Evolutionary conservation across 2,888 invertebrate species (phyloP), one percentile per base, ranked within the genome.

Genomic region (Parnassius orleans): DNA sequence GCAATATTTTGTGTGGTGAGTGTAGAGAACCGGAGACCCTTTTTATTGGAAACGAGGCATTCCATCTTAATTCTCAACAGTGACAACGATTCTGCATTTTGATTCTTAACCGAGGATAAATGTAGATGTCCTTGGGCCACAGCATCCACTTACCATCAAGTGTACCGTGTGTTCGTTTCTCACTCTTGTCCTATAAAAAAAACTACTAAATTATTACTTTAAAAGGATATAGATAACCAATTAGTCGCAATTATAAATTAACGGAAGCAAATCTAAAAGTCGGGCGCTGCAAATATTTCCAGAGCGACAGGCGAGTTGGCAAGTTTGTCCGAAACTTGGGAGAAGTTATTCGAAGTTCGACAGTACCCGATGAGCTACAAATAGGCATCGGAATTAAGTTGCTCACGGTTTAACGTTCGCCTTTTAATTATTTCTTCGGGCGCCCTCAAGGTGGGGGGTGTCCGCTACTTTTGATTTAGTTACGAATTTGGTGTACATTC

Each of bases 331-430:
- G 59, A 58, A 63, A 63, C 63, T 58, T 59, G 66, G 63, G 71
- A 73, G 73, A 82, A 74, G 77, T 80, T 73, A 69, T 59, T 65
- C 70, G 69, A 80, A 86, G 77, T 83, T 84, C 65, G 65, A 62
- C 68, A 71, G 75, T 65, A 65, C 66, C 66, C 68, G 73, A 70
- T 71, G 87, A 86, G 87, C 82, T 86, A 85, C 88, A 87, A 90
- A 90, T 88, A 87, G 84, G 88, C 89, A 90, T 88, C 83, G 84
- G 84, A 84, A 87, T 87, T 83, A 86, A 89, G 88, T 90, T 87
- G 78, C 80, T 75, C 78, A 76, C 82, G 82, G 83, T 86, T 83
- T 85, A 81, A 86, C 78, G 85, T 83, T 76, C 80, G 87, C 87
- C 90, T 90, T 91, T 90, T 91, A 91, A 91, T 91, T 90, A 91